Percentiles rank a stretch among this genome's conserved stretches.
Evolutionary conservation across 1,140 invertebrate species (phyloP).

Genomic region (Drosophila tropicalis): DNA sequence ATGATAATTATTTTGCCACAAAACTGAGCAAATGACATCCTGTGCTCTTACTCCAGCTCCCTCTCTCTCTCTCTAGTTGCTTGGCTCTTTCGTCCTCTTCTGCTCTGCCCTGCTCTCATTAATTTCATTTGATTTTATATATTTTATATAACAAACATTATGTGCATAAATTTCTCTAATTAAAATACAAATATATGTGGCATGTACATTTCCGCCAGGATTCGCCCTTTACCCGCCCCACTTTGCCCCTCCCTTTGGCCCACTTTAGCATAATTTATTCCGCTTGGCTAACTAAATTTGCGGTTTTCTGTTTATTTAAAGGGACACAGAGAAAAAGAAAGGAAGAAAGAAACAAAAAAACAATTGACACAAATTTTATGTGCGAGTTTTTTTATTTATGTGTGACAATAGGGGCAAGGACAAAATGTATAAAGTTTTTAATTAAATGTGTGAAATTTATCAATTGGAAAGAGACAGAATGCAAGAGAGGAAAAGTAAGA

Average conservation of each 20-base stretch:
- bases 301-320: constrained; percentile 58
- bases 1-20: constrained; percentile 55
- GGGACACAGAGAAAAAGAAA: constrained; percentile 1
- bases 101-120: constrained; percentile 21
- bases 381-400: constrained; percentile 53
- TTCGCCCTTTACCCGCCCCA: background rate
- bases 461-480: constrained; percentile 47
- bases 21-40: constrained; percentile 37
- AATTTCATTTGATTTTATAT: constrained; percentile 56
- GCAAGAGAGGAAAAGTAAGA: background rate
- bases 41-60: background rate
- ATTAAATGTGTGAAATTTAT: constrained; percentile 67
- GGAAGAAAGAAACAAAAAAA: constrained; percentile 20
- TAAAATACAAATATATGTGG: constrained; percentile 58
- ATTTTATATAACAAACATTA: constrained; percentile 44
- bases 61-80: background rate
- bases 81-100: too few species aligned
- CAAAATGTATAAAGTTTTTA: constrained; percentile 61
- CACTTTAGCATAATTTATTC: constrained; percentile 60
- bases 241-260: background rate
- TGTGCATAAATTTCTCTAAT: constrained; percentile 52
- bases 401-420: constrained; percentile 35
- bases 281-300: constrained; percentile 68
- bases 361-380: constrained; percentile 60
- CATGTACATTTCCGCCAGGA: constrained; percentile 44